These are phyloP conservation scores for Andrena minutula DNA, from an alignment of 2,888 invertebrate genomes.

Conservation along the genomic window DNA sequence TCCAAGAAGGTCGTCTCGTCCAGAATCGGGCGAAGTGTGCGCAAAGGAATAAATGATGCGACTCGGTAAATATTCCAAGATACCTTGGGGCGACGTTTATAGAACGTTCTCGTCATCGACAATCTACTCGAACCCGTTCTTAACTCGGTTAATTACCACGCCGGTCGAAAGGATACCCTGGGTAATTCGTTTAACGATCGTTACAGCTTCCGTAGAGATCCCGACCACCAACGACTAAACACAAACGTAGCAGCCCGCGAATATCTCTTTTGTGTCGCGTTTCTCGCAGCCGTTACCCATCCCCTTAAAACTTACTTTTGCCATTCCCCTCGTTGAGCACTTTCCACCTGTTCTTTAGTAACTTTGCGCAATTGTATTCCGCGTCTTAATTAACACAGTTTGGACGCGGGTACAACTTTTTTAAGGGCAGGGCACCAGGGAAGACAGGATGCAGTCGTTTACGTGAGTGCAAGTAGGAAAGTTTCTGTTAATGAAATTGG, in stretches of 20 bases:
- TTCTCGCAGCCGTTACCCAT: background rate
- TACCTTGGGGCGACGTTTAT: slow-evolving; percentile 9
- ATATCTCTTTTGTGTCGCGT: background rate
- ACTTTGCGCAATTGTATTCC: background rate
- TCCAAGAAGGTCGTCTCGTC: background rate
- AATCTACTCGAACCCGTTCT: slow-evolving; percentile 28
- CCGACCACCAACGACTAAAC: background rate
- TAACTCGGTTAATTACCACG: slow-evolving; percentile 41
- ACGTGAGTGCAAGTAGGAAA: too few relatives aligned
- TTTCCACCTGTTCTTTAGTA: background rate
- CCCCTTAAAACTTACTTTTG: background rate
- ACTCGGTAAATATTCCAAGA: slow-evolving; percentile 20
- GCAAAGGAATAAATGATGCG: slow-evolving; percentile 42
- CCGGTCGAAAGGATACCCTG: background rate
- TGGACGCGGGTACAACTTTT: background rate
- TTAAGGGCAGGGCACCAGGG: too few relatives aligned
- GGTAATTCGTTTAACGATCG: slow-evolving; percentile 33
- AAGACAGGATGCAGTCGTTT: too few relatives aligned
- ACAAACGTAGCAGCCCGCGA: background rate
- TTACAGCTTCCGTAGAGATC: background rate
- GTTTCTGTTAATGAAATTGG: too few relatives aligned
- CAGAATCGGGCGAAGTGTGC: background rate
- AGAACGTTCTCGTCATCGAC: slow-evolving; percentile 40
- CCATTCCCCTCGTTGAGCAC: background rate
- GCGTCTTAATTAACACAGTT: slow-evolving; percentile 13